These are phyloP conservation scores for Anseranas semipalmata DNA, from an alignment of 2,113 vertebrate genomes.

Conservation along the genomic window DNA sequence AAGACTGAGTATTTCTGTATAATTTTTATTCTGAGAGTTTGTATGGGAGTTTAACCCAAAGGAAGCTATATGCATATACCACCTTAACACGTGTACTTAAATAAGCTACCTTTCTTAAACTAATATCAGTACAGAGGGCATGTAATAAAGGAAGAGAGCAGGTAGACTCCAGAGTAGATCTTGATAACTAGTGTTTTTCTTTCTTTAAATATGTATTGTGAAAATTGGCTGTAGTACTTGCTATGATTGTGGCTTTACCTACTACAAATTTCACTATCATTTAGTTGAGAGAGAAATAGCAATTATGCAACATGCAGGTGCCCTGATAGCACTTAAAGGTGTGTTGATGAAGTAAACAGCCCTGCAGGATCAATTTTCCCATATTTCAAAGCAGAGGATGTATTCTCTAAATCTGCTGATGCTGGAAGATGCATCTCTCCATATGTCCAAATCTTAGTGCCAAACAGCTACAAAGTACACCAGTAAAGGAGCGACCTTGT, in stretches of 20 bases:
- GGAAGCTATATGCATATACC: background rate
- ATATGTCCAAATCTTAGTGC: background rate
- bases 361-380: slow-evolving; percentile 54
- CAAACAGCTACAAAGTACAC: background rate
- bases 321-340: background rate
- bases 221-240: slow-evolving; percentile 6
- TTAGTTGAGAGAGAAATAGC: background rate
- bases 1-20: background rate
- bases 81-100: background rate
- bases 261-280: slow-evolving; percentile 20
- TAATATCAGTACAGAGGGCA: background rate
- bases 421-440: slow-evolving; percentile 39
- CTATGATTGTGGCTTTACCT: slow-evolving; percentile 8
- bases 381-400: slow-evolving; percentile 18
- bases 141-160: background rate
- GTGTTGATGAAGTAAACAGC: slow-evolving; percentile 48
- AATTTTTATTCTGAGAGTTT: background rate
- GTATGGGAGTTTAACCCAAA: background rate
- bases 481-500: background rate
- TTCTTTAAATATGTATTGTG: background rate
- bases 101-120: background rate
- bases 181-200: background rate
- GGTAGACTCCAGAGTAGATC: background rate
- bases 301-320: slow-evolving; percentile 52
- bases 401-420: slow-evolving; percentile 43